phyloP scores from a whole-genome alignment of 1,140 invertebrate species.

The Leucophenga varia region DNA sequence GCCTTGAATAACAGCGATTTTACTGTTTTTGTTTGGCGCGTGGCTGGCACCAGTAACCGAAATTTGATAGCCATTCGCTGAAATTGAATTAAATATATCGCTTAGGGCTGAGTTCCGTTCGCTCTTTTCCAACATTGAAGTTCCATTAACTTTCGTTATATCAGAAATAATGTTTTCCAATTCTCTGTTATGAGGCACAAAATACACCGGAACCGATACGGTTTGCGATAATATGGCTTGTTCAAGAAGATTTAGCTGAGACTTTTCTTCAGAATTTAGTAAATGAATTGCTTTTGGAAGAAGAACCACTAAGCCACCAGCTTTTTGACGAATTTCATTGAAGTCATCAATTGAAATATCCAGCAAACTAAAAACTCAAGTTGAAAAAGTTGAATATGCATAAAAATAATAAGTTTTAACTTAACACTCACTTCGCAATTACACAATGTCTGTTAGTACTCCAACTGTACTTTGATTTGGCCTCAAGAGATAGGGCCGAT shows the following conservation, averaged over 20 bases:
- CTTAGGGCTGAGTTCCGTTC: constrained; percentile 67
- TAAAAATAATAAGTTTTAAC: background rate
- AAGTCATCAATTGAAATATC: constrained; percentile 78
- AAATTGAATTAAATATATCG: constrained; percentile 80
- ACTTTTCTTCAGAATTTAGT: constrained; percentile 68
- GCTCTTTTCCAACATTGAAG: constrained; percentile 24
- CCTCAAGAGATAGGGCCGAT: constrained; percentile 78
- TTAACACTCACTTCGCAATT: constrained; percentile 60
- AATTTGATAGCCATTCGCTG: constrained; percentile 91
- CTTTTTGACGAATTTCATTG: constrained; percentile 74
- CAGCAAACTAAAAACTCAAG: constrained; percentile 61
- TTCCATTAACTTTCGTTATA: constrained; percentile 62
- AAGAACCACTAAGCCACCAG: constrained; percentile 81
- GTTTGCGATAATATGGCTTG: constrained; percentile 79
- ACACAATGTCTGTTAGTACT: constrained; percentile 86
- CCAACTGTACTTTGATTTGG: constrained; percentile 81
- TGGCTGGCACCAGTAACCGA: constrained; percentile 71
- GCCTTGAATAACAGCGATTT: constrained; percentile 82
- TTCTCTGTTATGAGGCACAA: constrained; percentile 73
- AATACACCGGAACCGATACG: constrained; percentile 86
- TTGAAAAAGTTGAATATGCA: background rate
- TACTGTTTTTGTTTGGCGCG: constrained; percentile 70
- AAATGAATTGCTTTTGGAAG: constrained; percentile 74
- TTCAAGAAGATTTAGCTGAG: constrained; percentile 82
- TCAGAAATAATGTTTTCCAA: constrained; percentile 77